A percentile compares a stretch with the other conserved stretches of the same genome.
Conservation (phyloP, 2,113 vertebrate species). For the Ellobius talpinus region DNA sequence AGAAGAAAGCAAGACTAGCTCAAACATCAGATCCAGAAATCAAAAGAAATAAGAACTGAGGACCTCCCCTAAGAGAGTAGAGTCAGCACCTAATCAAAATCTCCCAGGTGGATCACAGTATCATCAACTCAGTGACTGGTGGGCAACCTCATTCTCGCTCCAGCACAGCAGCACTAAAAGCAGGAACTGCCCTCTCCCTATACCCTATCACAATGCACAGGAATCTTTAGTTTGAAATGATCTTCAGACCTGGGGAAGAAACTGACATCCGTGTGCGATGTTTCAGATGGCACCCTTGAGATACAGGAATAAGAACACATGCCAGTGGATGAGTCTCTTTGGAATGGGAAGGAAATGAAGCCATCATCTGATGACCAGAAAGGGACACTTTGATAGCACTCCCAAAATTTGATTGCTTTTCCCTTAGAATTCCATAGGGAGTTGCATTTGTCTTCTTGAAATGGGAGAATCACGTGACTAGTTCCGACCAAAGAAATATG, state of each 20-base stretch:
- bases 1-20: background rate
- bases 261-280: background rate
- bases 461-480: background rate
- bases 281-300: background rate
- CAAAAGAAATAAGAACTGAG: background rate
- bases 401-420: background rate
- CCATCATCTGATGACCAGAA: background rate
- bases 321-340: background rate
- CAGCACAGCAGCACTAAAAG: background rate
- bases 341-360: background rate
- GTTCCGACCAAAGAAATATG: background rate
- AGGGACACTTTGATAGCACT: background rate
- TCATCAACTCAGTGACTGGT: background rate
- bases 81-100: background rate
- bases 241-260: background rate
- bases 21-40: background rate
- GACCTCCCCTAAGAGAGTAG: background rate
- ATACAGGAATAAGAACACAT: background rate
- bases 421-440: background rate
- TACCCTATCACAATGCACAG: too few relatives aligned
- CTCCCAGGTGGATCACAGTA: background rate
- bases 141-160: background rate
- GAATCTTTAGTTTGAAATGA: background rate
- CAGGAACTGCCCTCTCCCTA: accelerated
- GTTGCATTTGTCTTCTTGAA: background rate